Evolutionary conservation across 2,888 invertebrate genomes (phyloP), one percentile per base, ranked within the genome.

Genomic region (Ditylenchus weischeri): DNA sequence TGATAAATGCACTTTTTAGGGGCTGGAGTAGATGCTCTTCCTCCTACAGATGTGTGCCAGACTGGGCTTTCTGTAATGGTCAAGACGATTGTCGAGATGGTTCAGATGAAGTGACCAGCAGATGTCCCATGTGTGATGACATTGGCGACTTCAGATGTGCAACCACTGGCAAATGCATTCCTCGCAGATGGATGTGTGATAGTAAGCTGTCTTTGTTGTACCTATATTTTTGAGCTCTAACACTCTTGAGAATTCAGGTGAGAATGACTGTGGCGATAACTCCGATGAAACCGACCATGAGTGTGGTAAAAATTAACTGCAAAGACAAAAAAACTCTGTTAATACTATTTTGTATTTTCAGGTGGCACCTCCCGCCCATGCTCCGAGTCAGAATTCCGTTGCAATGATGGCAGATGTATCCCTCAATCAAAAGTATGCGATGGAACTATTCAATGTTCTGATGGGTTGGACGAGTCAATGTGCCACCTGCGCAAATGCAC

Each of bases 11-110:
- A 58, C 7, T n/a, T 3, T 62, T 62, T 72, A 43, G 89, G 0
- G 95, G 94, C 0, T 96, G 94, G 95, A 89, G 91, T 81, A 88
- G 93, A 21, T 98, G 96, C 84, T 92, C 93, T 0, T 91, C 92
- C 0, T 90, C 90, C 38, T 82, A 82, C 68, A 71, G 81, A 21
- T 81, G 80, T 84, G 93, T 96, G 79, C 95, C 96, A 0, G 91
- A 92, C 84, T 96, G 94, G 94, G 86, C 94, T 72, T 92, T 94
- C 88, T 98, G 96, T 84, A 94, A 96, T 83, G 95, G 95, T 15
- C 93, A 93, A 84, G 93, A 96, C 80, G 95, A 96, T 83, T 86
- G 86, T 69, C 75, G 85, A 5, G 96, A 96, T 83, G 91, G 91
- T 67, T 92, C 92, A 38, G 96, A 98, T 83, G 96, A 98, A 58